Conservation (phyloP, 2,888 invertebrate species). For the Mesochorus sp. region DNA sequence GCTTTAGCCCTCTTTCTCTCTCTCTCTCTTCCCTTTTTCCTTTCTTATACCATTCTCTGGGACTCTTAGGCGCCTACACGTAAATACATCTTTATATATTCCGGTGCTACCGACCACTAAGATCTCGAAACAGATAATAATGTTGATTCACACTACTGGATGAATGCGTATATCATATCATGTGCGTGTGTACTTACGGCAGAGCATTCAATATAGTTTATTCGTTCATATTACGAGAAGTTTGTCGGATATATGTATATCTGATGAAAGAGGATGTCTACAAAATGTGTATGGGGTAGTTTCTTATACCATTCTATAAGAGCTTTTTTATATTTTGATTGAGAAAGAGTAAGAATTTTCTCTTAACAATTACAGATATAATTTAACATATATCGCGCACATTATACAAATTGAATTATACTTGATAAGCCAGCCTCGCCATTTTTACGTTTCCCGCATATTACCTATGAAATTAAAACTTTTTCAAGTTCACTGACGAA, state of each 20-base stretch:
- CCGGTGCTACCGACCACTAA: slow-evolving; percentile 23
- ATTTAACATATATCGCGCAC: no score
- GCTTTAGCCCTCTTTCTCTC: slow-evolving; percentile 51
- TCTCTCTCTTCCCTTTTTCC: background rate
- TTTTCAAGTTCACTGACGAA: no score
- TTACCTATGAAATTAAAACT: no score
- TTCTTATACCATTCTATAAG: background rate
- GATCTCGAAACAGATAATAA: slow-evolving; percentile 46
- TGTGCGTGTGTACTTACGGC: slow-evolving; percentile 2
- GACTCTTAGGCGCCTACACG: slow-evolving; percentile 22
- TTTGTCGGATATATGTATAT: slow-evolving; percentile 10
- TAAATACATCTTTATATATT: slow-evolving; percentile 24
- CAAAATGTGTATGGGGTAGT: slow-evolving; percentile 17
- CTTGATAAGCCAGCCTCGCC: no score
- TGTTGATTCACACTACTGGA: slow-evolving; percentile 45
- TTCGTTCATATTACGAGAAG: background rate
- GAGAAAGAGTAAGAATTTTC: background rate
- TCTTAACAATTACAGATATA: background rate
- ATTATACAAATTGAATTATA: background rate
- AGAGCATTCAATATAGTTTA: slow-evolving; percentile 9
- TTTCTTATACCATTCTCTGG: background rate
- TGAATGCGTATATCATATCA: slow-evolving; percentile 11
- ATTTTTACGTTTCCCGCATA: no score
- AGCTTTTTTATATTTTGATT: slow-evolving; percentile 9
- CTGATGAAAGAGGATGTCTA: slow-evolving; percentile 10